Base-by-base conservation (phyloP, 2,888 invertebrate genomes). In the Ophraella communa region DNA sequence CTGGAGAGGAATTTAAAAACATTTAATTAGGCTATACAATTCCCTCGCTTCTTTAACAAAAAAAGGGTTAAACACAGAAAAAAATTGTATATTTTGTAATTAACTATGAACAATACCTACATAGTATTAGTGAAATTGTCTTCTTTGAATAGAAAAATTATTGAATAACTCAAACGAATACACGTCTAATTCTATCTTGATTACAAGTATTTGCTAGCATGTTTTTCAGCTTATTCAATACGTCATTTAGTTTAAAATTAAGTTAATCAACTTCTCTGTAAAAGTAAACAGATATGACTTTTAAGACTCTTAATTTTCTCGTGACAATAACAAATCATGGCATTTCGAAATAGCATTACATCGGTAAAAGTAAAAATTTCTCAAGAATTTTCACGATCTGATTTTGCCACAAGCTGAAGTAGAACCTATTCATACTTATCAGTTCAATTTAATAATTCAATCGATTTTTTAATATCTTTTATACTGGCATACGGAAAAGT, bases 171-270 rank as follows among this genome's bases (percentile, higher is more conserved):
- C 5, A 7, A n/a, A n/a, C n/a, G n/a, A n/a, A 39, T n/a, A 33
- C n/a, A 14, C n/a, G n/a, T 39, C 35, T 1, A 39, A 39, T 39
- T 39, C 17, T 4, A 14, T 17, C 11, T 33, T 33, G 11, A 14
- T 39, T 39, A 7, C 17, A n/a, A 17, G 39, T 17, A 39, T 39
- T 39, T 3, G 17, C 35, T 35, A 4, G 14, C 14, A n/a, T 17
- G n/a, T 39, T 39, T 39, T 17, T 39, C 17, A 14, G 2, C 14
- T 39, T 2, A 7, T 17, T 30, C 17, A 2, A 14, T 39, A 11
- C 23, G 23, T n/a, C 17, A 18, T 56, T 56, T 56, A 56, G 44
- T 56, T 56, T 56, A 56, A 56, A 56, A 45, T n/a, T 5, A 44
- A 27, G 56, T 42, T 55, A 55, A 55, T 24, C 42, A 55, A 39